Evolutionary conservation across 2,113 vertebrate species (phyloP), one percentile per base, ranked within the genome.

Genomic region (Calidris pugnax): DNA sequence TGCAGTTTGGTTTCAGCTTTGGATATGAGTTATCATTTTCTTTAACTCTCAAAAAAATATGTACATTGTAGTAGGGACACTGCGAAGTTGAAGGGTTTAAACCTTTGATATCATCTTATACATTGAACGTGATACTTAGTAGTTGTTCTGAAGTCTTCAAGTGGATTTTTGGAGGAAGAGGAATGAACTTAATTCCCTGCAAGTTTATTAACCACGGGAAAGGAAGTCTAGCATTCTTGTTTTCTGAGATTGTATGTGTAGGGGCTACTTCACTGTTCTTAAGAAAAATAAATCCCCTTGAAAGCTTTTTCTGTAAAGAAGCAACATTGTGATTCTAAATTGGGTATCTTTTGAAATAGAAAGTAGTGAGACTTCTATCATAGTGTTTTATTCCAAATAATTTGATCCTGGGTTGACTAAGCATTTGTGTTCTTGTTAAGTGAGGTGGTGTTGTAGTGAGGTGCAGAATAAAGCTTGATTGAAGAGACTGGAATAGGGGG

Each of bases 61-160:
- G 4, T 79, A 4, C 28, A 16, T 85, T 60, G 10, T 90, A 33
- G 24, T 83, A 59, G 39, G 27, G 63, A 26, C 27, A 14, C 45
- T 75, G 85, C 55, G 50, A 81, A 90, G 19, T 15, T 64, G 47
- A 67, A 79, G 35, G 11, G 13, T 69, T n/a, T 56, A 75, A 43
- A 64, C 20, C 23, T 74, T 85, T 56, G 12, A 33, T 74, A 37
- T 4, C 6, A 13, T 53, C 17, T 51, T 64, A 32, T 26, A 45
- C 39, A 71, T 82, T 1, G 7, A 18, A 53, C 1, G 2, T 2
- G 4, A 45, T 76, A 15, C 16, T 33, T 79, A 13, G 1, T 56
- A 47, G 43, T 63, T 62, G 39, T 56, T 68, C 16, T 57, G 13
- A 55, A 56, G 43, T 63, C 85, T 85, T 50, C 39, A 35, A 64